phyloP scores from a whole-genome alignment of 1,140 invertebrate genomes.

The Latrodectus geometricus region DNA sequence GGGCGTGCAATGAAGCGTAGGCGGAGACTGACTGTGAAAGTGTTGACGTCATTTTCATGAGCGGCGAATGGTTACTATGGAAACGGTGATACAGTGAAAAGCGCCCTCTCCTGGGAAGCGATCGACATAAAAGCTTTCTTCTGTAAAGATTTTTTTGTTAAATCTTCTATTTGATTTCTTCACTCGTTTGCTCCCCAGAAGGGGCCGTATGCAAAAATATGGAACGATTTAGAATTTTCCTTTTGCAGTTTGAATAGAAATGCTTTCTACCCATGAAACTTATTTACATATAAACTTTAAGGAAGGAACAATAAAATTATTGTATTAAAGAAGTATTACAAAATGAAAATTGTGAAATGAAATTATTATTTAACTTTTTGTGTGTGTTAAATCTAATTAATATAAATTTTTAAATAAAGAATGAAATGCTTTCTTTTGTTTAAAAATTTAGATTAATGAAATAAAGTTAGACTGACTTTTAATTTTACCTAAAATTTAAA shows the following conservation, averaged over 20 bases:
- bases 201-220: conserved; percentile 28
- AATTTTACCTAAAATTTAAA: no score
- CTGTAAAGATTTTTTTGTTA: conserved; percentile 37
- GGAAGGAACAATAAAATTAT: no score
- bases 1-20: conserved; percentile 48
- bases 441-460: no score
- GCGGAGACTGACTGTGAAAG: conserved; percentile 29
- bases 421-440: no score
- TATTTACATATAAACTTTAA: no score
- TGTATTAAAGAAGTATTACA: no score
- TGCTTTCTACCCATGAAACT: no score
- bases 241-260: neutral
- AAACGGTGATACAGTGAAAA: conserved; percentile 52
- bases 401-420: no score
- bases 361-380: no score
- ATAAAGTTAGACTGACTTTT: no score
- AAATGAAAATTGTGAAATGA: no score
- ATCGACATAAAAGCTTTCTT: conserved; percentile 61
- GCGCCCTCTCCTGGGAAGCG: conserved; percentile 61
- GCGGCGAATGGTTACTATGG: conserved; percentile 50
- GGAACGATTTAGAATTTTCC: neutral
- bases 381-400: no score
- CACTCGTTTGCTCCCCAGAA: neutral
- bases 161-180: conserved; percentile 54
- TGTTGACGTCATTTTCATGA: conserved; percentile 57